Percentiles rank a stretch among this genome's conserved stretches.
These are phyloP conservation scores for Netta rufina DNA, from an alignment of 2,797 vertebrate genomes.

Conservation along the genomic window DNA sequence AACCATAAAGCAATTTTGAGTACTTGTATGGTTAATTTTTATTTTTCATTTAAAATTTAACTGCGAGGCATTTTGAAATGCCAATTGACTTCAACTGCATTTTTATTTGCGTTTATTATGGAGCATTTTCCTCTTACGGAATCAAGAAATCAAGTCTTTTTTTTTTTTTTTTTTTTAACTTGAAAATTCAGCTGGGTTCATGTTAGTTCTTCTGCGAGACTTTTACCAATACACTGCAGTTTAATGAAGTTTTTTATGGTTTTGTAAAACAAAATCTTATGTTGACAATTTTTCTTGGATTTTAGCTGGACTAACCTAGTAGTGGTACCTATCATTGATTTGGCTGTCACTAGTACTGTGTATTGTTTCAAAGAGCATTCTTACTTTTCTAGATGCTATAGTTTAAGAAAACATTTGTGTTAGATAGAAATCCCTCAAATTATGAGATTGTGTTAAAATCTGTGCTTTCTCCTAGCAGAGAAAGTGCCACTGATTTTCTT, in stretches of 20 bases:
- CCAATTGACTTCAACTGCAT: slow-evolving; percentile 24
- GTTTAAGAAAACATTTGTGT: not conserved
- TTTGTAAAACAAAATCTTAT: not conserved
- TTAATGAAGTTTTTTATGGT: not conserved
- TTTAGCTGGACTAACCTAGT: not conserved
- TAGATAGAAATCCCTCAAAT: not conserved
- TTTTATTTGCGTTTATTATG: slow-evolving; percentile 13
- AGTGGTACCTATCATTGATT: not conserved
- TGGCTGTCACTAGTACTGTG: not conserved
- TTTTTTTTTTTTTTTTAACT: not conserved
- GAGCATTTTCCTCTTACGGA: not conserved
- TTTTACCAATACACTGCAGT: not conserved
- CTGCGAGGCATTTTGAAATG: slow-evolving; percentile 5
- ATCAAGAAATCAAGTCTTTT: not conserved
- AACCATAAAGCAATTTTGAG: not conserved
- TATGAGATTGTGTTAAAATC: not conserved
- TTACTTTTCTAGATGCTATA: not conserved
- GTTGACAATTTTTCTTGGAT: not conserved
- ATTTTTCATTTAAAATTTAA: slow-evolving; percentile 16
- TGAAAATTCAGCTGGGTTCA: not conserved
- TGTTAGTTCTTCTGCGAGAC: not conserved
- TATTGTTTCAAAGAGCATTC: not conserved
- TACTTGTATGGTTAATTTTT: not conserved
- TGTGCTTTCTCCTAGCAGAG: not conserved
- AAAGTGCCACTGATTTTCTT: not conserved